Base-by-base conservation (phyloP, 2,113 vertebrate species). In the Apaloderma vittatum region DNA sequence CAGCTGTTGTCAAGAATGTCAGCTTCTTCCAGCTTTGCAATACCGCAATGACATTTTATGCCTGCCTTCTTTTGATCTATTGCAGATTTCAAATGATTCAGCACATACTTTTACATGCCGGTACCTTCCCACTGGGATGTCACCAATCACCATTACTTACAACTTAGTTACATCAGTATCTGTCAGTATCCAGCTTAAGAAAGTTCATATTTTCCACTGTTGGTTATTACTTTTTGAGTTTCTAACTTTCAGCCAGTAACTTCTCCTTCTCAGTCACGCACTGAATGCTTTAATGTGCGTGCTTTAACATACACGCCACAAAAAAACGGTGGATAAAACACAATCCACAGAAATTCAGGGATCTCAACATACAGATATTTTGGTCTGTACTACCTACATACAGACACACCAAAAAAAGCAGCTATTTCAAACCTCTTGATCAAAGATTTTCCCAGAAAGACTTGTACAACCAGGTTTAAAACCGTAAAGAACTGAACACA, bases 1-100 rank as follows among this genome's bases (percentile, higher is more conserved):
- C 90, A 87, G 90, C 74, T 84, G 48, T 52, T 94, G 78, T 52
- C 92, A 92, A 12, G 52, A 71, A 27, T 26, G 21, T 71, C 85
- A 92, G 61, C 61, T 74, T 71, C 62, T 59, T 32, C 71, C 70
- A 88, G 91, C 77, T 72, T 12, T 71, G 29, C 81, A 46, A 7
- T 6, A 20, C 46, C 6, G 3, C 85, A 51, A 1, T 57, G 87
- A 75, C 90, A 92, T 68, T 85, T 92, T 11, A 23, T 62, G 82
- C 15, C 74, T 82, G 88, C 78, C 81, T 74, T 43, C 61, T 71
- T 93, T 55, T 87, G 84, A 87, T 68, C 84, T 77, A 13, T 51
- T 78, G 76, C 30, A 66, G 76, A 70, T 77, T 74, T 71, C 11
- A 84, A 90, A 54, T 22, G 26, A 73, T 63, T 88, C 0, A 1